A percentile compares a stretch with the other conserved stretches of the same genome.
Evolutionary conservation across 2,888 invertebrate species (phyloP).

Genomic region (Anoncus sp.): DNA sequence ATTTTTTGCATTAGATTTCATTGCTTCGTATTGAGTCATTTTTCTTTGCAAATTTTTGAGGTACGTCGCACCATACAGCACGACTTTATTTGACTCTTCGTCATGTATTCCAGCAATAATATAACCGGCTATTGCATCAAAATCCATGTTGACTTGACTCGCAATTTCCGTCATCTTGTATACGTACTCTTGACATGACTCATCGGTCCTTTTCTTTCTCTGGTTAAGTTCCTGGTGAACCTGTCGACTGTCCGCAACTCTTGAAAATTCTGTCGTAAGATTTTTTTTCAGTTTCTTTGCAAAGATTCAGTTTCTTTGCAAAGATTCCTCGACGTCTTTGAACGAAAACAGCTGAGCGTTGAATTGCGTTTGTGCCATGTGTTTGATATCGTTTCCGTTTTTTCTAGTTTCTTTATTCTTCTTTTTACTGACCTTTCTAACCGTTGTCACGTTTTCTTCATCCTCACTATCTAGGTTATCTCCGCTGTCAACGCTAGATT

Average conservation of each 20-base stretch:
- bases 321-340: no score
- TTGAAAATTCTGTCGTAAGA: constrained; percentile 45
- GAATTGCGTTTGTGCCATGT: no score
- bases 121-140: background rate
- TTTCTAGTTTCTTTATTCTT: no score
- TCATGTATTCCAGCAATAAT: background rate
- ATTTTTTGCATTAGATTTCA: background rate
- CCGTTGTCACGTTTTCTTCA: no score
- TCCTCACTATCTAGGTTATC: no score
- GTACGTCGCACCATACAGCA: background rate
- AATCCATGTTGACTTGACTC: background rate
- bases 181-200: constrained; percentile 11
- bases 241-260: constrained; percentile 30
- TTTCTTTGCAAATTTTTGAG: background rate
- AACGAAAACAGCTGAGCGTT: no score
- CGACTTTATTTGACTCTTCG: background rate
- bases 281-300: constrained; percentile 42
- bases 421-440: no score
- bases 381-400: no score
- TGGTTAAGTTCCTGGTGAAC: constrained; percentile 46
- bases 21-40: background rate
- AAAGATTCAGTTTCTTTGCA: no score
- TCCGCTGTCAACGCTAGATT: no score
- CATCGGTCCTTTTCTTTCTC: constrained; percentile 19
- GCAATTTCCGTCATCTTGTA: constrained; percentile 26